Base-by-base conservation (phyloP, 2,888 invertebrate species). In the Spisula solida region DNA sequence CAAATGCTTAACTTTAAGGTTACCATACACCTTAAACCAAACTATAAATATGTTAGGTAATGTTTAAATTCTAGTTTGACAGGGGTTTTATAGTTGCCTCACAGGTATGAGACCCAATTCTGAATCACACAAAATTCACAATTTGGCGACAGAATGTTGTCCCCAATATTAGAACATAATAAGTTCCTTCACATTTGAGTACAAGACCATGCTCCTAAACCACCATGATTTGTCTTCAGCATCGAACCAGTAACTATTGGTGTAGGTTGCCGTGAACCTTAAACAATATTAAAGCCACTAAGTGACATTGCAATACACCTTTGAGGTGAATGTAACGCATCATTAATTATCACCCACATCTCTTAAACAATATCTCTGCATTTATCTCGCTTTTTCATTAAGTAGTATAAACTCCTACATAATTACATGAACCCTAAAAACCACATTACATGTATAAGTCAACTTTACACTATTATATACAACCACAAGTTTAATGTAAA, bases 261-360 rank as follows among this genome's bases (percentile, higher is more conserved):
- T 16, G 51, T 66, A 66, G 60, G 60, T 66, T 10, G 25, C 25
- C 25, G 10, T 66, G 25, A 66, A 66, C 60, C 60, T 66, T 66
- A 66, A 51, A 66, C 60, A 66, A 12, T 66, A n/a, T 56, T 8
- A 41, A 66, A n/a, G 25, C 20, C 20, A 60, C 60, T 18, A 60
- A 66, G 60, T 66, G 60, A 66, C 25, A 66, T 66, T 25, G 60
- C 60, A 25, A 25, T 66, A 66, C 6, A 10, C 25, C 60, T 66
- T 66, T 66, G 25, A 66, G 60, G 60, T 66, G 60, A 66, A 66
- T 66, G 12, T 66, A 10, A 66, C 10, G 60, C 60, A 66, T 66
- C 60, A 66, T 66, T 66, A 66, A 66, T n/a, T n/a, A 66, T 66
- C 25, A n/a, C 25, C 60, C 60, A n/a, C n/a, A 10, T 25, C n/a